Percentiles rank a stretch among this genome's conserved stretches.
These are phyloP conservation scores for Taenioides sp. DNA, from an alignment of 2,797 vertebrate species.

Conservation along the genomic window DNA sequence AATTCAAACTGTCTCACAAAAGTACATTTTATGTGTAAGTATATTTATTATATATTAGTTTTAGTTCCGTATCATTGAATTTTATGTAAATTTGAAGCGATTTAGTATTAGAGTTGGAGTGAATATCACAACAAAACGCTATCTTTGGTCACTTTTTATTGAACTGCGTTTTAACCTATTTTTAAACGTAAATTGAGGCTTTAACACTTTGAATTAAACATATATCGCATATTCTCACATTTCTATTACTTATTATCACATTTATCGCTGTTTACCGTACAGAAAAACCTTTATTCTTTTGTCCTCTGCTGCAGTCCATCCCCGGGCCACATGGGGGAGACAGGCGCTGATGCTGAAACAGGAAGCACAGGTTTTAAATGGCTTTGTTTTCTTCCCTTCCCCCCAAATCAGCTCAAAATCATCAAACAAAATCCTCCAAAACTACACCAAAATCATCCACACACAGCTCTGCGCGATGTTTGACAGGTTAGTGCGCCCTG, in stretches of 20 bases:
- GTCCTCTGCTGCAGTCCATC: neutral
- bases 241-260: neutral
- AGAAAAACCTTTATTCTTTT: neutral
- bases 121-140: neutral
- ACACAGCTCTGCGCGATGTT: slow-evolving; percentile 3
- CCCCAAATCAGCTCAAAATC: neutral
- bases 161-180: neutral
- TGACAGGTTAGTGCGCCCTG: slow-evolving; percentile 3
- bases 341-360: too few relatives aligned
- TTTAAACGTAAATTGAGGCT: neutral
- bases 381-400: slow-evolving; percentile 11
- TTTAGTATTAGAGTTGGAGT: neutral
- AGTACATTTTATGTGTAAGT: neutral
- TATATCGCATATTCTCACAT: neutral
- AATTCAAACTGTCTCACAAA: neutral
- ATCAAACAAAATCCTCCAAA: neutral
- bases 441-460: neutral
- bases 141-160: neutral
- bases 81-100: neutral
- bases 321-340: neutral
- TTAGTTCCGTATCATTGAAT: neutral
- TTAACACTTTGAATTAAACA: neutral
- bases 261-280: neutral
- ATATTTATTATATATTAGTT: neutral
- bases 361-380: slow-evolving; percentile 4